Conservation (phyloP, 2,888 invertebrate genomes). For the Lissocephala sabroskyi region DNA sequence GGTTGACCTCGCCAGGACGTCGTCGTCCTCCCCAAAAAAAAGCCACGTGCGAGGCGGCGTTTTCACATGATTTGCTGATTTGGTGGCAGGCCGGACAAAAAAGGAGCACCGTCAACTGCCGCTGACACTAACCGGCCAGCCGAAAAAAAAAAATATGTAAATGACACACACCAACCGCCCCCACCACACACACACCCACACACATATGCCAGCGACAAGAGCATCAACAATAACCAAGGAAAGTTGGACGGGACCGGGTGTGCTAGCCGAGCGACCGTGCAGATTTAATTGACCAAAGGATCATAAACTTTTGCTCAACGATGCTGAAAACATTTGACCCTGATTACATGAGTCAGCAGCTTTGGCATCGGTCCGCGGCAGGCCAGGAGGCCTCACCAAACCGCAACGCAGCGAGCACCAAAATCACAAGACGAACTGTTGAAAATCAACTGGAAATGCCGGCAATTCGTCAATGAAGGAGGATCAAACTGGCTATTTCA, state of each 20-base stretch:
- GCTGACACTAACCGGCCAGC: conserved; percentile 40
- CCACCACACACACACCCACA: conserved; percentile 7
- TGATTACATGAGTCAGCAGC: conserved; percentile 70
- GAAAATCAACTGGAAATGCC: too few relatives aligned
- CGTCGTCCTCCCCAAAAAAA: conserved; percentile 1
- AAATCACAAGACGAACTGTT: too few relatives aligned
- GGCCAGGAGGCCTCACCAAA: too few relatives aligned
- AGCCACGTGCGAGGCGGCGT: conserved; percentile 26
- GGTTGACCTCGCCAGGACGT: conserved; percentile 19
- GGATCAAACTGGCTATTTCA: too few relatives aligned
- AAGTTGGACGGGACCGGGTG: too few relatives aligned
- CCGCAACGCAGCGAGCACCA: too few relatives aligned
- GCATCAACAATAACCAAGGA: too few relatives aligned
- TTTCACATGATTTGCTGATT: conserved; percentile 47
- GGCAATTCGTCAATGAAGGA: too few relatives aligned
- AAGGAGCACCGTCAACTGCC: conserved; percentile 15
- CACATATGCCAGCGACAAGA: neutral
- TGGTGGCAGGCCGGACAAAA: conserved; percentile 17
- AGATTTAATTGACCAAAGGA: conserved; percentile 72
- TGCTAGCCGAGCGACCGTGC: conserved; percentile 33
- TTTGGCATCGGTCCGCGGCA: too few relatives aligned
- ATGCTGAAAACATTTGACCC: conserved; percentile 69
- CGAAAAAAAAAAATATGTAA: conserved; percentile 17
- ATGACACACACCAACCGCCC: conserved; percentile 18
- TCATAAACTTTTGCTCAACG: conserved; percentile 69